Conservation (phyloP, 2,113 vertebrate species). For the Nerophis ophidion region DNA sequence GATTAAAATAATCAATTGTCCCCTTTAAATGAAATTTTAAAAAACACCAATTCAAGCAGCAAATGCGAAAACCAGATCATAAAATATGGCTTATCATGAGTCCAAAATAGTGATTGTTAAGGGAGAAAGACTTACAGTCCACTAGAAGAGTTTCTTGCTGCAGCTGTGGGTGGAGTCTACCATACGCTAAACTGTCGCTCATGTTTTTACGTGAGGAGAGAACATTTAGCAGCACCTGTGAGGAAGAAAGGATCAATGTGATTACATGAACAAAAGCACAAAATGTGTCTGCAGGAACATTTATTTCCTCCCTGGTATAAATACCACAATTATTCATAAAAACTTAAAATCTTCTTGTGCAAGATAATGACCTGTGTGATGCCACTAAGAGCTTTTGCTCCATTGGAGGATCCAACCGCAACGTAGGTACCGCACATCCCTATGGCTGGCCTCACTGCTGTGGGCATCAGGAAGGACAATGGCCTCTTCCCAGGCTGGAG, state of each 20-base stretch:
- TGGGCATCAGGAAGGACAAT: slow-evolving; percentile 88
- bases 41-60: neutral
- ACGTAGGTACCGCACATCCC: slow-evolving; percentile 92
- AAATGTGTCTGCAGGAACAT: neutral
- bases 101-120: slow-evolving; percentile 66
- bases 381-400: slow-evolving; percentile 82
- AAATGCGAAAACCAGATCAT: neutral
- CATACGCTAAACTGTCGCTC: slow-evolving; percentile 87
- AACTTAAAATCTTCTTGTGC: neutral
- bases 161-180: slow-evolving; percentile 88
- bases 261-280: neutral
- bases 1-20: too few species aligned
- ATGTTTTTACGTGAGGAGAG: slow-evolving; percentile 87
- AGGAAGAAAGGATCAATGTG: slow-evolving; percentile 9
- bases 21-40: neutral
- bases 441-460: slow-evolving; percentile 81
- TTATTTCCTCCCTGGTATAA: neutral
- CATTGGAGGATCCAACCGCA: slow-evolving; percentile 82
- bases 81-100: neutral
- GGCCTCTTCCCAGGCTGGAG: slow-evolving; percentile 82
- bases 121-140: slow-evolving; percentile 81
- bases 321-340: neutral
- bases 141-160: slow-evolving; percentile 82
- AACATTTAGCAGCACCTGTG: slow-evolving; percentile 91
- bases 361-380: slow-evolving; percentile 81